A percentile compares a stretch with the other conserved stretches of the same genome.
Evolutionary conservation across 2,113 vertebrate genomes (phyloP).

Genomic region (Vulpes ferrilata): DNA sequence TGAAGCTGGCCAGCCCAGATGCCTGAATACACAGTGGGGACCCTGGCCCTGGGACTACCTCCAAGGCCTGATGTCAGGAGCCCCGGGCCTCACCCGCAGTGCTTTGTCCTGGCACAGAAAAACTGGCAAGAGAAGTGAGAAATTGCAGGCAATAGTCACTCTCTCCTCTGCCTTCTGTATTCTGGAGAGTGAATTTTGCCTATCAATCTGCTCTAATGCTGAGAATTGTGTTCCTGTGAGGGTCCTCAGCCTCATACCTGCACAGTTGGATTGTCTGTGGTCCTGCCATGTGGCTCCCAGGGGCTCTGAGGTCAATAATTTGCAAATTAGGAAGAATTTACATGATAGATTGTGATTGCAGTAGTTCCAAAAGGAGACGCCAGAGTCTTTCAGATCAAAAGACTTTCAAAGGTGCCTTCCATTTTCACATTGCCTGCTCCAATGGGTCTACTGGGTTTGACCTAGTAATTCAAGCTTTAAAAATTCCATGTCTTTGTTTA

Average conservation of each 20-base stretch:
- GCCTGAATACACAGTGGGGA: background rate
- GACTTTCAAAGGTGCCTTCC: background rate
- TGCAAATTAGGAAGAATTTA: conserved; percentile 63
- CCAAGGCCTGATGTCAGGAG: background rate
- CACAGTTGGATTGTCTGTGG: background rate
- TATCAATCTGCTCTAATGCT: accelerated
- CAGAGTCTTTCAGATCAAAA: background rate
- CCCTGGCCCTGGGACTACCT: no score
- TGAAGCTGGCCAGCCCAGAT: background rate
- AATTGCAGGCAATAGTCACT: accelerated
- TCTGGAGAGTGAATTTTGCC: background rate
- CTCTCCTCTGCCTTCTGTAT: background rate
- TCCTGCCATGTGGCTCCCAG: background rate
- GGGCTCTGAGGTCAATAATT: background rate
- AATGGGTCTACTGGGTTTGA: background rate
- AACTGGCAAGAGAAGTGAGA: background rate
- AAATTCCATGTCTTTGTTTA: background rate
- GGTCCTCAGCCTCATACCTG: background rate
- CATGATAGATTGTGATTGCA: background rate
- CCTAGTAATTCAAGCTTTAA: conserved; percentile 23
- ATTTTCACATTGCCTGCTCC: background rate
- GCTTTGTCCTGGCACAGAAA: background rate
- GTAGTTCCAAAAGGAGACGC: conserved; percentile 56
- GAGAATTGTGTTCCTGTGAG: background rate
- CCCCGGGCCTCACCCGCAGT: no score